Evolutionary conservation across 2,113 vertebrate species (phyloP).

Genomic region (Acinonyx jubatus): DNA sequence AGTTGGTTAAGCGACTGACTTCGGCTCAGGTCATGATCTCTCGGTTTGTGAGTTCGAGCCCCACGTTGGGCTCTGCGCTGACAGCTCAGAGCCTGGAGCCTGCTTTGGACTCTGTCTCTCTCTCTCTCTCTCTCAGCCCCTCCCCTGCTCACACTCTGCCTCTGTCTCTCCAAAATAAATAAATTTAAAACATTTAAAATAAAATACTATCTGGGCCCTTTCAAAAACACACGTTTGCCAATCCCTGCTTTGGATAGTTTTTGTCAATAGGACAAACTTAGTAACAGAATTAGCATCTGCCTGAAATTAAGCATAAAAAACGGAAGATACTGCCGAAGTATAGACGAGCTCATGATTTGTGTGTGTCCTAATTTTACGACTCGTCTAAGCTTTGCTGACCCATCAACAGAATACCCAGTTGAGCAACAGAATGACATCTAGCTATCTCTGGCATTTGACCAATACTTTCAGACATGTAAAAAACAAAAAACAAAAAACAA

Average conservation of each 20-base stretch:
- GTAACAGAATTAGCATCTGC: slow-evolving; percentile 32
- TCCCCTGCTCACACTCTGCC: too few relatives aligned
- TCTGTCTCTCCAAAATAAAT: too few relatives aligned
- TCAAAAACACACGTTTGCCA: background rate
- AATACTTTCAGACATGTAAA: slow-evolving; percentile 22
- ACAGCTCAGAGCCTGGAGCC: too few relatives aligned
- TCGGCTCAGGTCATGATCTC: too few relatives aligned
- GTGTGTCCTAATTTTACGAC: slow-evolving; percentile 12
- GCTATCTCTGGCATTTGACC: slow-evolving; percentile 55
- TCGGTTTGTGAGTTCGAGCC: too few relatives aligned
- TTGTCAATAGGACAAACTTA: slow-evolving; percentile 41
- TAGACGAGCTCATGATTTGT: slow-evolving; percentile 11
- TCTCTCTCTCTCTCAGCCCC: too few relatives aligned
- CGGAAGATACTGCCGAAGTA: background rate
- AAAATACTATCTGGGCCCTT: background rate
- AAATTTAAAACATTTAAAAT: too few relatives aligned
- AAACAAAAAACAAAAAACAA: slow-evolving; percentile 13
- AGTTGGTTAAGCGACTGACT: too few relatives aligned
- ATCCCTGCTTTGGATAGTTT: background rate
- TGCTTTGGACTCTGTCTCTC: too few relatives aligned
- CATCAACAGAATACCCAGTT: background rate
- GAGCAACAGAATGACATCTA: slow-evolving; percentile 49
- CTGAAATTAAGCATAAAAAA: slow-evolving; percentile 48
- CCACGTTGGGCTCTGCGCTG: too few relatives aligned
- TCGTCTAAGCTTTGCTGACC: slow-evolving; percentile 28